A percentile compares a stretch with the other conserved stretches of the same genome.
Conservation (phyloP, 1,140 invertebrate species). For the Procambarus clarkii region DNA sequence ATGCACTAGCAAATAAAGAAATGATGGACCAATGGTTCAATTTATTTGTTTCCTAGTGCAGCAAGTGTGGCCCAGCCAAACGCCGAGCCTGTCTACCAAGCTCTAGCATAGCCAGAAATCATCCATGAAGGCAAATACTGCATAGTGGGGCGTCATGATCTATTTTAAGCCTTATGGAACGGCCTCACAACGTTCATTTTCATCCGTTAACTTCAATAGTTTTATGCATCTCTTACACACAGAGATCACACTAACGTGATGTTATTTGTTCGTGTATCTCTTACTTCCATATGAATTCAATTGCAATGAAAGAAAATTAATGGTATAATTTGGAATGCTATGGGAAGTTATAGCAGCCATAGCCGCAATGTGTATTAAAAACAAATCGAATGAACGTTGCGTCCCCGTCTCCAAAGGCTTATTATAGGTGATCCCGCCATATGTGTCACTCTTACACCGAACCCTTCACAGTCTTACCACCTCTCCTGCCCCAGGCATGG, state of each 20-base stretch:
- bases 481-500: slow-evolving; percentile 51
- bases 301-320: no score
- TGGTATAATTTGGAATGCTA: no score
- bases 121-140: not conserved
- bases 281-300: no score
- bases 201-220: no score
- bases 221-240: no score
- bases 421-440: slow-evolving; percentile 4
- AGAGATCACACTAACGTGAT: no score
- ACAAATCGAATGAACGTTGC: not conserved
- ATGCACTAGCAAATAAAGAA: slow-evolving; percentile 41
- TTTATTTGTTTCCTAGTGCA: slow-evolving; percentile 49
- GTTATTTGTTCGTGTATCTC: no score
- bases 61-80: not conserved
- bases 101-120: not conserved
- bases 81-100: not conserved
- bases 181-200: slow-evolving; percentile 5
- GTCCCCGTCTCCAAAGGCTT: not conserved
- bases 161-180: slow-evolving; percentile 10
- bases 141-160: not conserved
- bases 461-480: slow-evolving; percentile 50
- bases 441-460: not conserved
- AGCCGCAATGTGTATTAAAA: no score
- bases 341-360: no score
- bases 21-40: not conserved